Percentiles rank a stretch among this genome's conserved stretches.
Evolutionary conservation across 1,140 invertebrate genomes (phyloP).

Genomic region (Formica exsecta): DNA sequence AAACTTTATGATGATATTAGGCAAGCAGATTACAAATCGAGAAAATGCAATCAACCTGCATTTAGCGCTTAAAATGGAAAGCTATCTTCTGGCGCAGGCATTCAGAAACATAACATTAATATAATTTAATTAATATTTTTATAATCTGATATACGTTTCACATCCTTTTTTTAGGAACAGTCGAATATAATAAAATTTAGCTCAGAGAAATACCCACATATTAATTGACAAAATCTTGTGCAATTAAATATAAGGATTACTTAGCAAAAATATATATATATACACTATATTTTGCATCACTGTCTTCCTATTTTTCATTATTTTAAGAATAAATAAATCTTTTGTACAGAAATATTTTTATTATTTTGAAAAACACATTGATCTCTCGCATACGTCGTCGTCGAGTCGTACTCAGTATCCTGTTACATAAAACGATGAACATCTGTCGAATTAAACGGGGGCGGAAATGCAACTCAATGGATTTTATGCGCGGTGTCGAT

Average conservation of each 20-base stretch:
- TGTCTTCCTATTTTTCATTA: neutral
- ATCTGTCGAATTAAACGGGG: slow-evolving; percentile 11
- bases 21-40: neutral
- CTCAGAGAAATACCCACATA: neutral
- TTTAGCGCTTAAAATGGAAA: too few species aligned
- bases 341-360: too few species aligned
- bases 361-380: neutral
- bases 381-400: slow-evolving; percentile 5
- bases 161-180: too few species aligned
- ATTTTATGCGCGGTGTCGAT: slow-evolving; percentile 8
- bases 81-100: too few species aligned
- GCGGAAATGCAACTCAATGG: neutral
- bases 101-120: too few species aligned
- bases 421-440: slow-evolving; percentile 37
- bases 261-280: neutral
- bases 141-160: too few species aligned
- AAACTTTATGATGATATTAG: neutral
- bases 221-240: neutral
- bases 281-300: neutral
- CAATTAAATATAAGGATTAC: neutral
- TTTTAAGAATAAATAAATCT: neutral
- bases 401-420: neutral
- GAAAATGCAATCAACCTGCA: neutral
- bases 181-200: neutral
- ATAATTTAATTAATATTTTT: too few species aligned